A percentile compares a stretch with the other conserved stretches of the same genome.
Evolutionary conservation across 1,140 invertebrate species (phyloP).

Genomic region (Lanistes nyassanus): DNA sequence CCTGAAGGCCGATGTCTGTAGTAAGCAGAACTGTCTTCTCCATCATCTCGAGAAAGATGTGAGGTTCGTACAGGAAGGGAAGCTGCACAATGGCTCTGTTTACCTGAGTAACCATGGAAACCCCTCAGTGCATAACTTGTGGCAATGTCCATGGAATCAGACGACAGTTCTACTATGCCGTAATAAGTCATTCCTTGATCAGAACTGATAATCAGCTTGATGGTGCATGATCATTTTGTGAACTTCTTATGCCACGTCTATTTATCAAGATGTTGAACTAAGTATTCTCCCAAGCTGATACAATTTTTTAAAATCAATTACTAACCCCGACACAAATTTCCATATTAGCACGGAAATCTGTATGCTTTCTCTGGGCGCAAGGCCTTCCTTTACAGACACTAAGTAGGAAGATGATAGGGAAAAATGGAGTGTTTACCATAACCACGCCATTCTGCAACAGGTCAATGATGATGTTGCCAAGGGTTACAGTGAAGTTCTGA

Average conservation of each 20-base stretch:
- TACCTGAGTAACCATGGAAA: slow-evolving; percentile 72
- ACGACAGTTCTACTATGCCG: background rate
- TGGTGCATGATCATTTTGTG: no score
- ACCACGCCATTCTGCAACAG: slow-evolving; percentile 51
- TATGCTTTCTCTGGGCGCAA: no score
- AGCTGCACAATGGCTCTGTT: slow-evolving; percentile 78
- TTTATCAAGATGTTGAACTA: no score
- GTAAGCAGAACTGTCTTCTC: slow-evolving; percentile 64
- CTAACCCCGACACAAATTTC: no score
- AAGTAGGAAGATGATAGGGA: no score
- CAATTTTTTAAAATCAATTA: no score
- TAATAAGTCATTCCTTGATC: no score
- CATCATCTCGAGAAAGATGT: slow-evolving; percentile 63
- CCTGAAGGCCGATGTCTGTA: slow-evolving; percentile 61
- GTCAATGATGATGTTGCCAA: slow-evolving; percentile 57
- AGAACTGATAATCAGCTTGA: no score
- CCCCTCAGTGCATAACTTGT: background rate
- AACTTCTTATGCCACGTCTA: no score
- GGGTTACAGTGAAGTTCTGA: slow-evolving; percentile 84
- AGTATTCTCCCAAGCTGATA: no score
- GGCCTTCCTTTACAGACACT: no score
- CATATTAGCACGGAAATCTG: no score
- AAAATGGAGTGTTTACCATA: slow-evolving; percentile 29
- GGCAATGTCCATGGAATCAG: background rate
- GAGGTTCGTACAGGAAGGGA: slow-evolving; percentile 71